phyloP scores from a whole-genome alignment of 2,888 invertebrate genomes.

The Rhodophaea formosa region DNA sequence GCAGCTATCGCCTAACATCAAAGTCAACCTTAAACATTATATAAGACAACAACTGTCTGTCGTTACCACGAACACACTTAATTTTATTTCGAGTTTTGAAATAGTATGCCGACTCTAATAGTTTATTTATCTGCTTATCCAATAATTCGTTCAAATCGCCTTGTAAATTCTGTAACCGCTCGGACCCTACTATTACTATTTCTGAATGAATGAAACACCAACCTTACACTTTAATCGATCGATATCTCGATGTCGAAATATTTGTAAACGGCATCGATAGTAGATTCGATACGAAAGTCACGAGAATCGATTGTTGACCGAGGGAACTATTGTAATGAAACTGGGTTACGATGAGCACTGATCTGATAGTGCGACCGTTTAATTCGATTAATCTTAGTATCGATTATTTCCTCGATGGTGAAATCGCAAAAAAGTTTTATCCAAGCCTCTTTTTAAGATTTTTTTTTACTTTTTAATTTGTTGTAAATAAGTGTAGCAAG shows the following conservation, averaged over 20 bases:
- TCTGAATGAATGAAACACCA: slow-evolving; percentile 15
- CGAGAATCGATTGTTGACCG: slow-evolving; percentile 48
- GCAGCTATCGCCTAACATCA: too few species aligned
- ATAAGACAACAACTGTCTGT: too few species aligned
- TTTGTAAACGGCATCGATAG: slow-evolving; percentile 72
- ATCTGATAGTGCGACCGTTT: slow-evolving; percentile 32
- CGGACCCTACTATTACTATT: not conserved
- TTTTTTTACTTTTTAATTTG: not conserved
- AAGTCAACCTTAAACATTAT: too few species aligned
- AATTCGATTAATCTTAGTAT: slow-evolving; percentile 29
- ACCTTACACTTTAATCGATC: slow-evolving; percentile 41
- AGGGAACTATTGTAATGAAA: slow-evolving; percentile 50
- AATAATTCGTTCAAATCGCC: not conserved
- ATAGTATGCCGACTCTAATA: too few species aligned
- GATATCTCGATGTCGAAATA: slow-evolving; percentile 74
- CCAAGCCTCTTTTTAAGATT: not conserved
- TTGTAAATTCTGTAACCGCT: not conserved
- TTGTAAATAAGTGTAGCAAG: not conserved
- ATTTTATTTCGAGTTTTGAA: too few species aligned
- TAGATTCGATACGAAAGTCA: slow-evolving; percentile 52
- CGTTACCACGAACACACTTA: too few species aligned
- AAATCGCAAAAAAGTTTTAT: slow-evolving; percentile 4
- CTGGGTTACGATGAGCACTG: slow-evolving; percentile 50
- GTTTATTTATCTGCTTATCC: not conserved
- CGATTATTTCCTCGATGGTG: slow-evolving; percentile 17